A percentile compares a stretch with the other conserved stretches of the same genome.
These are phyloP conservation scores for Peucedramus taeniatus DNA, from an alignment of 2,113 vertebrate species.

Conservation along the genomic window DNA sequence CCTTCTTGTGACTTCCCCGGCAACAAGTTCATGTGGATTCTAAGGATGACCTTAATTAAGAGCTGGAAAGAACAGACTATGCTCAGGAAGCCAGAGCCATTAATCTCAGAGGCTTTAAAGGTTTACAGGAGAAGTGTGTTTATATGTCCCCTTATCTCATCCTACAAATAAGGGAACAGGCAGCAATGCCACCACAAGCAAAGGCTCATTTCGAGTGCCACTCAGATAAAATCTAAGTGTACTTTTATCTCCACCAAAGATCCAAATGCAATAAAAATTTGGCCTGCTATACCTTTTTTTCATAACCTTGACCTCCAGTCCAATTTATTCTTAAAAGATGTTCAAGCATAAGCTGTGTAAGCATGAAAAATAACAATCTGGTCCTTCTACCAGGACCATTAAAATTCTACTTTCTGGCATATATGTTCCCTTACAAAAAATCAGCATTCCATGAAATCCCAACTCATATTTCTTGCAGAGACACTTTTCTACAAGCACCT, in stretches of 20 bases:
- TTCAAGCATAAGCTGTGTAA: not conserved
- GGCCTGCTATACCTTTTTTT: not conserved
- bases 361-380: not conserved
- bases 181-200: not conserved
- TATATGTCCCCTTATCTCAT: not conserved
- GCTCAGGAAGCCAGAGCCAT: not conserved
- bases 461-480: not conserved
- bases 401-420: not conserved
- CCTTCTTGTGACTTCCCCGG: fast-evolving
- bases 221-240: not conserved
- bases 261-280: not conserved
- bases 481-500: not conserved
- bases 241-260: not conserved
- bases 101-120: not conserved
- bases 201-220: not conserved
- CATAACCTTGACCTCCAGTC: not conserved
- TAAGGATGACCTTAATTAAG: not conserved
- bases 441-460: not conserved
- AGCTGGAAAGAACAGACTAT: not conserved
- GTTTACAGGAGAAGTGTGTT: not conserved
- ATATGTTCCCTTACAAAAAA: not conserved
- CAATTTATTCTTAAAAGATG: not conserved
- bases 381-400: not conserved
- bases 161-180: not conserved
- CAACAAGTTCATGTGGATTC: not conserved